Evolutionary conservation across 1,140 invertebrate species (phyloP), one percentile per base, ranked within the genome.

Genomic region (Dolichoris vasculosae): DNA sequence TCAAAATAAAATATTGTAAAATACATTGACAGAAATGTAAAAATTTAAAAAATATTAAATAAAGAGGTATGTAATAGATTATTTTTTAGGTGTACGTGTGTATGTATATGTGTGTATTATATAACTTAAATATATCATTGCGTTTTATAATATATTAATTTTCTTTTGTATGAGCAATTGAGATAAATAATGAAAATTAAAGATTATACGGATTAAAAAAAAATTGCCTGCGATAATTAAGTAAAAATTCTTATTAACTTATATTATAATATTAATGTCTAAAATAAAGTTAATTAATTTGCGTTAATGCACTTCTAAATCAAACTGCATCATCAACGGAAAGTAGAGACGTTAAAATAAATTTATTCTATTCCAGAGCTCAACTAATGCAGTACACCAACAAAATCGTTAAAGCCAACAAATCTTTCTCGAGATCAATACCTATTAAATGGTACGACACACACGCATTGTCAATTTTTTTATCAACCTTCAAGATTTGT

Each of bases 311-410:
- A 71, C 1, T 17, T 71, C 40, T 2, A 38, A 35, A 48, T 8
- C n/a, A 4, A 20, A 23, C 78, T 43, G 35, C 35, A 40, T 81
- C 40, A 81, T 48, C 9, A 64, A 38, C 46, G 32, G 73, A 82
- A 75, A 59, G 26, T 43, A 26, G 71, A 75, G 26, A 38, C 51
- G 81, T 32, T 71, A 32, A 75, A 83, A 59, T 23, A 63, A 75
- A 83, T 83, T 75, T 75, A 82, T 73, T 83, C 71, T 75, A 82
- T 73, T 83, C 71, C 48, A 71, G 26, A 75, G 75, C 13, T 83
- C 81, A 32, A 26, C 3, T 32, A 17, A n/a, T n/a, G 48, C 76
- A n/a, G 30, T 69, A 71, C 59, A 75, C 43, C 43, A 67, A 46
- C 40, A 8, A 26, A 79, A 63, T 63, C 77, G 51, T 48, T 71